A percentile compares a stretch with the other conserved stretches of the same genome.
Evolutionary conservation across 2,113 vertebrate genomes (phyloP).

Genomic region (Laterallus jamaicensis): DNA sequence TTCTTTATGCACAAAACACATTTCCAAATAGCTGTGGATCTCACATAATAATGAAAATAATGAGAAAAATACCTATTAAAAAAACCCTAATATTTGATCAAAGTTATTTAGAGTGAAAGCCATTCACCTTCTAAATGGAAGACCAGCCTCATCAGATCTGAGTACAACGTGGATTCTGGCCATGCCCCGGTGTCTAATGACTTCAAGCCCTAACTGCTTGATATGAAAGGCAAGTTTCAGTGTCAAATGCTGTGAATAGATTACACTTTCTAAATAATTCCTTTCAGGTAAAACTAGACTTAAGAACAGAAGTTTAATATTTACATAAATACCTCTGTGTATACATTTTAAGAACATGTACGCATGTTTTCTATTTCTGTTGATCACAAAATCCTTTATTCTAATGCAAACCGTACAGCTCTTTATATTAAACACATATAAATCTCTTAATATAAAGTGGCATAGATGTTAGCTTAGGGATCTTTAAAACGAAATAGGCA

Average conservation of each 20-base stretch:
- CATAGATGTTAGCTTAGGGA: neutral
- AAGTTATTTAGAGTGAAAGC: neutral
- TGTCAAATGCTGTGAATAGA: neutral
- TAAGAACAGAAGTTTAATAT: neutral
- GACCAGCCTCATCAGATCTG: neutral
- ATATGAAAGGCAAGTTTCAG: neutral
- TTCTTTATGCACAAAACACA: neutral
- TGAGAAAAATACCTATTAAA: neutral
- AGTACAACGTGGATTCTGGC: neutral
- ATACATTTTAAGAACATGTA: neutral
- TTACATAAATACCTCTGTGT: neutral
- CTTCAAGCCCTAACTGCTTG: neutral
- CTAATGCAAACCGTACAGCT: neutral
- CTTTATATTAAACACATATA: neutral
- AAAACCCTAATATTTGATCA: neutral
- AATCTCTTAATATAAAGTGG: neutral
- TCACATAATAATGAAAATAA: neutral
- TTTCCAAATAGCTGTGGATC: neutral
- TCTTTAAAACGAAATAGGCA: neutral
- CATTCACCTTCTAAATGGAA: neutral
- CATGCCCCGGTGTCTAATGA: neutral
- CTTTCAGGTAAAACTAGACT: neutral
- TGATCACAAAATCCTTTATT: neutral
- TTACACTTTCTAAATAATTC: neutral
- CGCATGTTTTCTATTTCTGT: neutral